Percentiles rank a stretch among this genome's conserved stretches.
Evolutionary conservation across 2,113 vertebrate genomes (phyloP).

Genomic region (Aldabrachelys gigantea): DNA sequence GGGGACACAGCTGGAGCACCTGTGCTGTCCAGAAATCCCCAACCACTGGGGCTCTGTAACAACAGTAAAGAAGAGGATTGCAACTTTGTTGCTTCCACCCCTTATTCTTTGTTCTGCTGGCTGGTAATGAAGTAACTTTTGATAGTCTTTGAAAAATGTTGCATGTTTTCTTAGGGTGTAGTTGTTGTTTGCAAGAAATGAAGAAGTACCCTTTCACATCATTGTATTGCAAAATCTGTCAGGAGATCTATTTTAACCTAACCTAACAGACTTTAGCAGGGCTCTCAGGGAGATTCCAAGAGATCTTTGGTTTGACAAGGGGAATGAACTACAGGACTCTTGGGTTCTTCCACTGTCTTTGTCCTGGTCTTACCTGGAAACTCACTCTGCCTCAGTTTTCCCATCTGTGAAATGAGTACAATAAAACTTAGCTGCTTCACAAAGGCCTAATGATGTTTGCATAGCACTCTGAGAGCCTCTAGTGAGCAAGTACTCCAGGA

Average conservation of each 20-base stretch:
- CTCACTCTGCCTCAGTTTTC: background rate
- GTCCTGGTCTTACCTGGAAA: background rate
- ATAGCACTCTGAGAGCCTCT: background rate
- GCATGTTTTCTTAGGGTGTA: background rate
- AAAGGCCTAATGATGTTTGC: background rate
- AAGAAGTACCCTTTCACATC: background rate
- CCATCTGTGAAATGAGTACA: background rate
- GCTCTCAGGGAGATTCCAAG: background rate
- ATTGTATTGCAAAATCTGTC: background rate
- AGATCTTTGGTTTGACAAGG: background rate
- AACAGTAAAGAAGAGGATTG: background rate
- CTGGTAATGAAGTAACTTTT: background rate
- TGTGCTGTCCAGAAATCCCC: background rate
- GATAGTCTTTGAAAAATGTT: background rate
- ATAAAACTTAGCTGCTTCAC: background rate
- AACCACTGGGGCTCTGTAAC: background rate
- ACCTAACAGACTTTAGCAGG: background rate
- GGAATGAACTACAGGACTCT: background rate
- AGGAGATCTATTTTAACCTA: background rate
- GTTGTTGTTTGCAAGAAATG: background rate
- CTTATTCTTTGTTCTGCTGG: background rate
- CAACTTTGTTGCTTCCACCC: background rate
- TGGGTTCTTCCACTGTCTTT: background rate
- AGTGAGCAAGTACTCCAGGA: background rate
- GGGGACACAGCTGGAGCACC: background rate